phyloP scores from a whole-genome alignment of 2,888 invertebrate genomes.

The Prosopocoilus inquinatus region DNA sequence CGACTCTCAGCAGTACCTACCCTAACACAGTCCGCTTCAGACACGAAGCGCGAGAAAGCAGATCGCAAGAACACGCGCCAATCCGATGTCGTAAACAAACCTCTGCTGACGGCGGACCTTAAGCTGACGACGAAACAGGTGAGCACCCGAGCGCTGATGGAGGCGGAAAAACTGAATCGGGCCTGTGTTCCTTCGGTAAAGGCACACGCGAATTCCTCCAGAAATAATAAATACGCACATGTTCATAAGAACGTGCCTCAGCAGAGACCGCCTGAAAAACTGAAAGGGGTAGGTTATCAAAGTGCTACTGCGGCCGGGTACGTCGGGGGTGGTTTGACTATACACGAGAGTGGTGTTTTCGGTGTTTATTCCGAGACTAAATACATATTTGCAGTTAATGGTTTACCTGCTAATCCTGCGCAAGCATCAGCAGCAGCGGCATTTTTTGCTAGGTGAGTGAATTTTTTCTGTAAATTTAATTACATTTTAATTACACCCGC shows the following conservation, averaged over 20 bases:
- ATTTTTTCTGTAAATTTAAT: neutral
- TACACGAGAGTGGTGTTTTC: slow-evolving; percentile 39
- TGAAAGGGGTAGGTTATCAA: slow-evolving; percentile 31
- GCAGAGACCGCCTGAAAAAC: slow-evolving; percentile 26
- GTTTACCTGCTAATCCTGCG: slow-evolving; percentile 53
- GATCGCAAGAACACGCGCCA: slow-evolving; percentile 27
- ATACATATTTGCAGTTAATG: slow-evolving; percentile 56
- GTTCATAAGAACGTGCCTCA: slow-evolving; percentile 21
- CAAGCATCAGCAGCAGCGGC: slow-evolving; percentile 60
- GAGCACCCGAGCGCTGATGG: slow-evolving; percentile 15
- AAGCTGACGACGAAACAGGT: slow-evolving; percentile 17
- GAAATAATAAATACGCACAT: slow-evolving; percentile 23
- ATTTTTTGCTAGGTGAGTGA: slow-evolving; percentile 59
- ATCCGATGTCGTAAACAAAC: slow-evolving; percentile 3
- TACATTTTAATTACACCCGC: no score
- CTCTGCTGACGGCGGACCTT: neutral
- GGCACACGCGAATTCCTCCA: slow-evolving; percentile 21
- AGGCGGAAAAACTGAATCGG: slow-evolving; percentile 18
- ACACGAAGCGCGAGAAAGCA: slow-evolving; percentile 31
- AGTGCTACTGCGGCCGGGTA: slow-evolving; percentile 28
- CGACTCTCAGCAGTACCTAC: slow-evolving; percentile 38
- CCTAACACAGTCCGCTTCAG: slow-evolving; percentile 35
- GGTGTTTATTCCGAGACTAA: slow-evolving; percentile 53
- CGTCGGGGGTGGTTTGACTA: slow-evolving; percentile 28
- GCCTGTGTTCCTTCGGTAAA: slow-evolving; percentile 19